phyloP scores from a whole-genome alignment of 2,888 invertebrate genomes.

The Drosophila putrida region DNA sequence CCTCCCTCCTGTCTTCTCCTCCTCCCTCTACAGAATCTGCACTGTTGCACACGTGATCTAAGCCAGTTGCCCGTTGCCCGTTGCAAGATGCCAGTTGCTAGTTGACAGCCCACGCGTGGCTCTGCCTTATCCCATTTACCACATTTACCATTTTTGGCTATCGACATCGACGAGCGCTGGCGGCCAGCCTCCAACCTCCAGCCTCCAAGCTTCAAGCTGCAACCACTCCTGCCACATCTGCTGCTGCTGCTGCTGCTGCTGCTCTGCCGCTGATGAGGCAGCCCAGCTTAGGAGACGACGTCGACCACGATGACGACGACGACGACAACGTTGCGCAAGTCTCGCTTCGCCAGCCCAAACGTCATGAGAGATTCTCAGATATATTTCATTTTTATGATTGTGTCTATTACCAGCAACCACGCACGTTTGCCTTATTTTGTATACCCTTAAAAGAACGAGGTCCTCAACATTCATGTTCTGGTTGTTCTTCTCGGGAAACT shows the following conservation, averaged over 20 bases:
- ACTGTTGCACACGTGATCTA: constrained; percentile 44
- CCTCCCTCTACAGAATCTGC: constrained; percentile 9
- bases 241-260: constrained; percentile 34
- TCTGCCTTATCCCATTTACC: constrained; percentile 80
- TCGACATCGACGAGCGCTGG: constrained; percentile 75
- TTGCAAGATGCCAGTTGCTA: constrained; percentile 39
- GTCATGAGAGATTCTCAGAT: constrained; percentile 80
- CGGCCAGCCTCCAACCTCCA: constrained; percentile 68
- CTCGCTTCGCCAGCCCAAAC: constrained; percentile 59
- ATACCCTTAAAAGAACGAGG: constrained; percentile 33
- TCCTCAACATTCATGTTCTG: background rate
- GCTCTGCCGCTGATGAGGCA: constrained; percentile 63
- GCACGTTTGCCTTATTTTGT: constrained; percentile 72
- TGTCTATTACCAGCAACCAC: constrained; percentile 81
- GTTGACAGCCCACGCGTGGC: constrained; percentile 81
- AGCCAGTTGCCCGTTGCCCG: constrained; percentile 10
- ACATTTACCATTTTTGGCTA: constrained; percentile 81
- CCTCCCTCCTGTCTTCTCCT: background rate
- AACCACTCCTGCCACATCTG: constrained; percentile 72
- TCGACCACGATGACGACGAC: constrained; percentile 13
- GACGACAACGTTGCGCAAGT: constrained; percentile 66
- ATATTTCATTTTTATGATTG: constrained; percentile 82
- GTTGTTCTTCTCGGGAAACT: background rate
- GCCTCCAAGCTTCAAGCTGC: background rate
- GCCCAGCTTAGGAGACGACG: constrained; percentile 47